phyloP scores from a whole-genome alignment of 2,888 invertebrate genomes.

The Eupithecia dodoneata region DNA sequence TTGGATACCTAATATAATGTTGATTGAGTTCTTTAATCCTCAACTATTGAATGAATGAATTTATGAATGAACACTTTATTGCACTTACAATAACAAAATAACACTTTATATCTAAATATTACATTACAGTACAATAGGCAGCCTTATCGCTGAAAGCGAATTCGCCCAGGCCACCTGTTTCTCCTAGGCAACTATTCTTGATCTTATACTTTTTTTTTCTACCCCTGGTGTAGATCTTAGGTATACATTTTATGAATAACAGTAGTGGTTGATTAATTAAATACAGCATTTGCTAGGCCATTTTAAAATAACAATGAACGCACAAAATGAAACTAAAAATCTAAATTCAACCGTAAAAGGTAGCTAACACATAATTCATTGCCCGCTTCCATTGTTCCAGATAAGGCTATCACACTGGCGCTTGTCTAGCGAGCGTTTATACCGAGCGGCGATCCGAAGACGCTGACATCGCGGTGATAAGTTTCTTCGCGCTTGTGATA shows the following conservation, averaged over 20 bases:
- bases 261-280: neutral
- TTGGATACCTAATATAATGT: no score
- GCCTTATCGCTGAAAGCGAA: no score
- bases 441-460: neutral
- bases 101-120: no score
- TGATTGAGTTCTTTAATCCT: neutral
- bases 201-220: neutral
- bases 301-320: neutral
- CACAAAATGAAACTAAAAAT: neutral
- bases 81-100: no score
- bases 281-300: neutral
- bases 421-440: neutral
- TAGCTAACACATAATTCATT: conserved; percentile 2
- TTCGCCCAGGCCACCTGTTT: no score
- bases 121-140: no score
- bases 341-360: conserved; percentile 6
- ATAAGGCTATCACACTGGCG: conserved; percentile 2
- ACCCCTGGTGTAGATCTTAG: neutral
- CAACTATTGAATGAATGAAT: neutral
- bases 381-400: neutral
- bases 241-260: neutral
- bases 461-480: neutral
- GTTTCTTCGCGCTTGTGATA: neutral
- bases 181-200: neutral
- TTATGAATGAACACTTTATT: no score